Base-by-base conservation (phyloP, 2,888 invertebrate species). In the Bursaphelenchus okinawaensis region DNA sequence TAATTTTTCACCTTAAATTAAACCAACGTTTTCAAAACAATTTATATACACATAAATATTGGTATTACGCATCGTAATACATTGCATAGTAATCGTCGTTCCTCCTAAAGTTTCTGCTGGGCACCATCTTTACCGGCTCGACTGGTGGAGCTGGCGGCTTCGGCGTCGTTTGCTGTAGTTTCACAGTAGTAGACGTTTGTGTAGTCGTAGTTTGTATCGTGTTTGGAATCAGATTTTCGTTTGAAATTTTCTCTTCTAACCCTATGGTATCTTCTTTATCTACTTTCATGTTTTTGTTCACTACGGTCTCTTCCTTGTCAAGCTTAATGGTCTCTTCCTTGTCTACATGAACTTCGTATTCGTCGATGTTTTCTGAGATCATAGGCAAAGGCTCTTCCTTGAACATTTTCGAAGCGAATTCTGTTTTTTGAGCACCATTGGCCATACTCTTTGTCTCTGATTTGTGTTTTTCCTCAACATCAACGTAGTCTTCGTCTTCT, bases 21-120 rank as follows among this genome's bases (percentile, higher is more conserved):
- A n/a, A n/a, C n/a, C n/a, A n/a, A n/a, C n/a, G n/a, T n/a, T n/a
- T n/a, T n/a, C n/a, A n/a, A n/a, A n/a, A n/a, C n/a, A n/a, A 29
- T 40, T 40, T 40, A 40, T 40, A 6, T 22, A 56, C 56, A 19
- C 12, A 56, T 27, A 24, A 23, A 56, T 9, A 56, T 54, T n/a
- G n/a, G n/a, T 24, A n/a, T 56, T 27, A 56, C 26, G 56, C 26
- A 22, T 80, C 80, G 62, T 80, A 80, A 56, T 80, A 80, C 79
- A 80, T 80, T 26, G 78, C 65, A 68, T 80, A 80, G 54, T 80
- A 80, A 57, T 80, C 80, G 57, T 75, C 72, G 52, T 79, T 75
- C 56, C 74, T 73, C 58, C 80, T 63, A 62, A 69, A 77, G 65
- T 80, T 80, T 56, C 68, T 72, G 27, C 63, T 56, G 9, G 72